These are phyloP conservation scores for Drosophila robusta DNA, from an alignment of 2,888 invertebrate genomes.

Conservation along the genomic window DNA sequence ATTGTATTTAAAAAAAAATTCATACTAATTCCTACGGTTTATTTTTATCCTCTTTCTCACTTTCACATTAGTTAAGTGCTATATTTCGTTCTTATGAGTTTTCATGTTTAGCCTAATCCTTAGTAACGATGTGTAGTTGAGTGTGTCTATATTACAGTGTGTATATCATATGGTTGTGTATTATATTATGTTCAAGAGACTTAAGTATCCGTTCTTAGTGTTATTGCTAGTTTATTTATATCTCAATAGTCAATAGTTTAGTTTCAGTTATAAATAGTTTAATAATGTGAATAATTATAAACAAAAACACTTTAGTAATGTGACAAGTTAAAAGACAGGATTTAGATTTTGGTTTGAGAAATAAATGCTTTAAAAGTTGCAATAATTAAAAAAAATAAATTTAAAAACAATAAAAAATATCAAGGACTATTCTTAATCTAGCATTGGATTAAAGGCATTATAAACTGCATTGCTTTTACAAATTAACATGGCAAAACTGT, in stretches of 20 bases:
- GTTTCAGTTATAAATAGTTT: constrained; percentile 73
- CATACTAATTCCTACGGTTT: constrained; percentile 78
- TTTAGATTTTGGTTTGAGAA: constrained; percentile 13
- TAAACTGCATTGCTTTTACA: constrained; percentile 67
- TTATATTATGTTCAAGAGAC: constrained; percentile 56
- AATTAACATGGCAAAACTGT: constrained; percentile 75
- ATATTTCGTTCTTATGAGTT: constrained; percentile 53
- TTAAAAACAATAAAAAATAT: constrained; percentile 15
- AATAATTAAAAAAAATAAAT: constrained; percentile 14
- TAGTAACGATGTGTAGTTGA: constrained; percentile 65
- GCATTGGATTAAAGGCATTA: constrained; percentile 47
- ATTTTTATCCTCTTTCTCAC: constrained; percentile 54
- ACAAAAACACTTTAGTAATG: constrained; percentile 52
- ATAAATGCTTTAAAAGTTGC: constrained; percentile 20
- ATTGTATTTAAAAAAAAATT: constrained; percentile 83
- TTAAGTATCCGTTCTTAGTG: constrained; percentile 58
- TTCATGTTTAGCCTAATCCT: constrained; percentile 67
- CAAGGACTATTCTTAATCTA: constrained; percentile 36
- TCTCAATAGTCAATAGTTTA: constrained; percentile 81
- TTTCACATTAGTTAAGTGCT: constrained; percentile 74
- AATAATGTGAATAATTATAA: constrained; percentile 66
- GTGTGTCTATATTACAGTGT: constrained; percentile 74
- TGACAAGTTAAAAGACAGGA: constrained; percentile 18
- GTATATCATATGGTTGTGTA: constrained; percentile 49
- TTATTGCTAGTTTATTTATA: constrained; percentile 64